Base-by-base conservation (phyloP, 2,888 invertebrate species). In the Agonopterix alstromeriana region DNA sequence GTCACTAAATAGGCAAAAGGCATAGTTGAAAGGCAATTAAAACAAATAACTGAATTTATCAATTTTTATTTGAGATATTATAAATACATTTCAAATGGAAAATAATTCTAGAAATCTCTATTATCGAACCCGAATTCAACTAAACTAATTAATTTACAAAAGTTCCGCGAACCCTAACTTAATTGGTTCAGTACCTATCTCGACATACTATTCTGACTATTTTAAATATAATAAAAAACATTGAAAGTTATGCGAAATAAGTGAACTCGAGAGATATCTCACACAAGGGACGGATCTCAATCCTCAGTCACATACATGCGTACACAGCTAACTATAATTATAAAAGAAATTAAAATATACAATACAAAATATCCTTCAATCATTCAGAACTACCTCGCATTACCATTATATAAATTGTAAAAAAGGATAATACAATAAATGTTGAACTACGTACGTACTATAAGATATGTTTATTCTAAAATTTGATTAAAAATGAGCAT, bases 1-100 rank as follows among this genome's bases (percentile, higher is more conserved):
- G 11, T 10, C 14, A 8, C 8, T 11, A 12, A 42, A 42, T 42
- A 42, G 10, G 10, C 27, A 27, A 8, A 12, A 5, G 42, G 5
- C 42, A 12, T 1, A 11, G 42, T 42, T 36, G 42, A 10, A 43
- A 27, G 36, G 44, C 44, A 42, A 17, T 4, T 44, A 42, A 43
- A 51, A 54, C 46, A 48, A 14, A 2, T n/a, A 41, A 47, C 0
- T 27, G 5, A 5, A 58, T 70, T 69, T 73, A 71, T 62, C 60
- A 69, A 65, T 69, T 73, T 82, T 85, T 84, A 83, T 83, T 85
- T 71, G 64, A 59, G 65, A 76, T 76, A 67, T 68, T 79, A 85
- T 85, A 83, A 85, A 86, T 86, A 87, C 80, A 86, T 70, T 77
- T 73, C 67, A 66, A 75, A 63, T 74, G 70, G 70, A 70, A 12